These are phyloP conservation scores for Ormyrus nitidulus DNA, from an alignment of 2,888 invertebrate species.

Conservation along the genomic window DNA sequence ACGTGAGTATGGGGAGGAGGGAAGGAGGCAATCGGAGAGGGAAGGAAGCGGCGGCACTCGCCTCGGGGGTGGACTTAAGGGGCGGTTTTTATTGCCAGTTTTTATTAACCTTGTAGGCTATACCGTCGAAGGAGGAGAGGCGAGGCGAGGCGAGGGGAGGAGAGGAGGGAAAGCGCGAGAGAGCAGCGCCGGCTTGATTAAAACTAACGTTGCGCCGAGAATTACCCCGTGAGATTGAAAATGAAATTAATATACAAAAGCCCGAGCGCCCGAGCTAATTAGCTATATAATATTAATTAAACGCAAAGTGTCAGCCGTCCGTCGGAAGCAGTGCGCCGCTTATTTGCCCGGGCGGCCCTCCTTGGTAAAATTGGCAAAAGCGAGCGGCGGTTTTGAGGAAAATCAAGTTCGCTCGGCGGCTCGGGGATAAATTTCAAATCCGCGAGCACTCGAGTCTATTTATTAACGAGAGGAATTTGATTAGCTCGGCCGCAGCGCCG, in stretches of 20 bases:
- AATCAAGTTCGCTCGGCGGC: no score
- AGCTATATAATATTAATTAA: constrained; percentile 76
- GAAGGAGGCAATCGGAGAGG: not conserved
- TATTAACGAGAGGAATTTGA: constrained; percentile 31
- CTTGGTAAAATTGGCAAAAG: no score
- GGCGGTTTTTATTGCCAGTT: constrained; percentile 75
- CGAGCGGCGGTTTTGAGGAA: no score
- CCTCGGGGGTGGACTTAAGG: constrained; percentile 70
- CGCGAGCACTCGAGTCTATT: not conserved
- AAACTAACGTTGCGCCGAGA: constrained; percentile 69
- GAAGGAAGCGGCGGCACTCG: constrained; percentile 50
- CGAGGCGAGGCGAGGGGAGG: constrained; percentile 7
- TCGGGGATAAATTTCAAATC: no score
- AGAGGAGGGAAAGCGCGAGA: not conserved
- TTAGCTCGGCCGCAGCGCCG: constrained; percentile 11
- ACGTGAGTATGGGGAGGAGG: not conserved
- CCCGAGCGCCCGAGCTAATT: constrained; percentile 70
- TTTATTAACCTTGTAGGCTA: constrained; percentile 71
- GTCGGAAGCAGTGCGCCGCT: not conserved
- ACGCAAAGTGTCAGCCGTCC: constrained; percentile 54
- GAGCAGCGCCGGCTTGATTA: constrained; percentile 67
- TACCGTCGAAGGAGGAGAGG: constrained; percentile 54
- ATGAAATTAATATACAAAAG: constrained; percentile 76
- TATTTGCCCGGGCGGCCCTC: no score
- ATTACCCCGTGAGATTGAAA: constrained; percentile 76